Base-by-base conservation (phyloP, 2,797 vertebrate species). In the Lutjanus campechanus region DNA sequence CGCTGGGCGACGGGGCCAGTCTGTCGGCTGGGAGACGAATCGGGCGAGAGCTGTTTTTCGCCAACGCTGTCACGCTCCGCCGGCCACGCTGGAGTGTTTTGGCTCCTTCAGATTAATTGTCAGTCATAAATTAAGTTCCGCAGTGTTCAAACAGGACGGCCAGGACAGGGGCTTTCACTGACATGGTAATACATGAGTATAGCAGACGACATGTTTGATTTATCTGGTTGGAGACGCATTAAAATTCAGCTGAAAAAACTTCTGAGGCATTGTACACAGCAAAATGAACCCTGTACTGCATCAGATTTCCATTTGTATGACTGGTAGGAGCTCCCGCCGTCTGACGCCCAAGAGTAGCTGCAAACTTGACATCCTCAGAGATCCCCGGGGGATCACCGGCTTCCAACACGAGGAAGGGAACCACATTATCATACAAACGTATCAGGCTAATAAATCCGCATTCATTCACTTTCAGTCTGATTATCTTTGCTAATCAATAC, bases 71-170 rank as follows among this genome's bases (percentile, higher is more conserved):
- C 91, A 93, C 16, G 85, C 91, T 89, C 87, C 79, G 60, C 29
- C 10, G 55, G 70, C 80, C 82, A 69, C 81, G 83, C 89, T 49
- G 67, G 75, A 85, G 83, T 86, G 84, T 92, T 91, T 90, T 71
- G 88, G 85, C 86, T 88, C 61, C 71, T 76, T 86, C 87, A 91
- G 91, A 95, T 94, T 95, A 95, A 94, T 95, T 94, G 91, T 93
- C 91, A 89, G 89, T 83, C 86, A 91, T 88, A 89, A 93, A 94
- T 93, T 88, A 93, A 92, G 76, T 84, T 92, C 77, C 7, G 68
- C 77, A 40, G 83, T 49, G 62, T 71, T 81, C 68, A 73, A 79
- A 79, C 79, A 61, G 66, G 53, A 58, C 36, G 8, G 40, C 63
- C 71, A 20, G 81, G 73, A 77, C 54, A 43, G 66, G 51, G 60